Percentiles rank a stretch among this genome's conserved stretches.
phyloP scores from a whole-genome alignment of 2,113 vertebrate genomes.

The Delphinus delphis region DNA sequence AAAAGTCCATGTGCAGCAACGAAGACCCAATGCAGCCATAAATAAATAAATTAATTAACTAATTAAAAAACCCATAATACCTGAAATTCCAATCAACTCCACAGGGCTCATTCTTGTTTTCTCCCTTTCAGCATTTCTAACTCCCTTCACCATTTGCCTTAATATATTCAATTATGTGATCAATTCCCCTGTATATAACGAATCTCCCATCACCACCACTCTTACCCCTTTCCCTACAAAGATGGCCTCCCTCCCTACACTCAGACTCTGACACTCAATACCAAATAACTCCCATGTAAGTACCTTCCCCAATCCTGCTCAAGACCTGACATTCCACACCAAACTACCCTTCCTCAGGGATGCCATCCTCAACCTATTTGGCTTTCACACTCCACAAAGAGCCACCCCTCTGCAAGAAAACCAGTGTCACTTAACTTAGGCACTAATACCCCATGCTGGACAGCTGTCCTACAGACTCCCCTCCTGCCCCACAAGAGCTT shows the following conservation, averaged over 20 bases:
- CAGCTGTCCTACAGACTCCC: neutral
- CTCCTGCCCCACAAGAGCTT: neutral
- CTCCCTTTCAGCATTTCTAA: conserved; percentile 34
- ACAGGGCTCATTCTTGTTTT: conserved; percentile 4
- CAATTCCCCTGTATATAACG: neutral
- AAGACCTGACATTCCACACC: neutral
- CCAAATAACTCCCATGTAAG: neutral
- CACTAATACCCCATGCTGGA: neutral
- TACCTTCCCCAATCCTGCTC: neutral
- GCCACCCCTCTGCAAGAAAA: conserved; percentile 2
- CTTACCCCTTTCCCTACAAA: neutral
- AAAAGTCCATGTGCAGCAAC: too few species aligned
- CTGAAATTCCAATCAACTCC: conserved; percentile 16
- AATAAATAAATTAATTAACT: fast-evolving
- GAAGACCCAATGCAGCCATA: too few species aligned
- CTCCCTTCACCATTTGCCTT: neutral
- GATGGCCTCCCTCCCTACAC: neutral
- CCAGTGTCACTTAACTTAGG: neutral
- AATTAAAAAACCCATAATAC: neutral
- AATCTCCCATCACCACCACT: neutral
- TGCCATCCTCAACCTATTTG: neutral
- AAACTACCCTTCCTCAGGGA: neutral
- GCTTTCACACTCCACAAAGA: neutral
- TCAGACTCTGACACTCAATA: neutral
- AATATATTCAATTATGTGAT: neutral